These are phyloP conservation scores for Phrynosoma blainvillii DNA, from an alignment of 2,113 vertebrate genomes.

Conservation along the genomic window DNA sequence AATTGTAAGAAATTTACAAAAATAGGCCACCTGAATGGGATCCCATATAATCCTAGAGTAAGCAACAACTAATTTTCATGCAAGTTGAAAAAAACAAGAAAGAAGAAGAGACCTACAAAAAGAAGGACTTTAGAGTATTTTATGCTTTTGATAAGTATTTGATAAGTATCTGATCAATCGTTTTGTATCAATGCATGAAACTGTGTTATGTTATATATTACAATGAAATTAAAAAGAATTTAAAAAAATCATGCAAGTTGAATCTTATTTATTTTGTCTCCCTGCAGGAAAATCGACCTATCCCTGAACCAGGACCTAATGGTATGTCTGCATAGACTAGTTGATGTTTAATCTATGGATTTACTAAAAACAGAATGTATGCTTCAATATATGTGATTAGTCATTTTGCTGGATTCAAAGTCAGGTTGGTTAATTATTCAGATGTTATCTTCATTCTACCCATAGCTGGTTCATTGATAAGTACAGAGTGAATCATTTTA, in stretches of 20 bases:
- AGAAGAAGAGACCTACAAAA: no score
- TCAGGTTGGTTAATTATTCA: background rate
- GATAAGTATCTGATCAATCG: no score
- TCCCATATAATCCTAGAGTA: background rate
- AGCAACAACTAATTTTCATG: background rate
- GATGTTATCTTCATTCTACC: background rate
- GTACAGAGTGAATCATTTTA: background rate
- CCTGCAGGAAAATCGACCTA: constrained; percentile 77
- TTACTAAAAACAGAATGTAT: background rate
- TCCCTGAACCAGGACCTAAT: constrained; percentile 78
- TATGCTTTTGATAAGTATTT: no score
- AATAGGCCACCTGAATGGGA: background rate
- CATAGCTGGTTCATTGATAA: background rate
- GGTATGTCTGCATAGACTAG: constrained; percentile 69
- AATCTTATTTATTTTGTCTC: constrained; percentile 38
- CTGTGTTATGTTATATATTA: no score
- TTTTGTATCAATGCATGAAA: no score
- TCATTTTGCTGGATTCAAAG: background rate
- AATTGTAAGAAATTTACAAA: background rate
- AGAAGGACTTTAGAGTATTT: no score
- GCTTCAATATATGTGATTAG: background rate
- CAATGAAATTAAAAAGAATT: no score
- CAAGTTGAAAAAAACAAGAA: constrained; percentile 28
- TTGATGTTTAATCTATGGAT: background rate
- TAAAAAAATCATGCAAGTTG: constrained; percentile 8